These are phyloP conservation scores for Trogon surrucura DNA, from an alignment of 2,113 vertebrate species.

Conservation along the genomic window DNA sequence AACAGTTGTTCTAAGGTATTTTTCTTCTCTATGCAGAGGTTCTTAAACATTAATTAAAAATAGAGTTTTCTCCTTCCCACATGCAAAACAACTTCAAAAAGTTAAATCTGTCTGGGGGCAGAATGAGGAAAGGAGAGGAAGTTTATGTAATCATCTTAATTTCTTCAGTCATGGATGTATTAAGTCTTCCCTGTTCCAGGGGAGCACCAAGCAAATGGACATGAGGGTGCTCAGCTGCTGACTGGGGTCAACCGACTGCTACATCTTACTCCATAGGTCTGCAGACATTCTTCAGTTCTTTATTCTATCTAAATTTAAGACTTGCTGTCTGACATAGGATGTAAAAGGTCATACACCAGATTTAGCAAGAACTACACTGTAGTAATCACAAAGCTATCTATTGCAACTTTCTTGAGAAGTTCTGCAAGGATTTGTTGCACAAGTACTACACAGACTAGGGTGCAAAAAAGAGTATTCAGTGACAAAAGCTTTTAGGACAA, in stretches of 20 bases:
- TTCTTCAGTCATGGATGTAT: background rate
- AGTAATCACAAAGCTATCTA: background rate
- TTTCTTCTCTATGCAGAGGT: background rate
- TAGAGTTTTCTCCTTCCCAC: background rate
- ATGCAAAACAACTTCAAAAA: background rate
- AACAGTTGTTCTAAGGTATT: background rate
- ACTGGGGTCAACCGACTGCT: background rate
- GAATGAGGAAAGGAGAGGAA: background rate
- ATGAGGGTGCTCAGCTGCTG: background rate
- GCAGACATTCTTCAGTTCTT: fast-evolving
- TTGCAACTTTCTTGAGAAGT: background rate
- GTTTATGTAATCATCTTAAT: background rate
- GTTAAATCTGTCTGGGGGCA: background rate
- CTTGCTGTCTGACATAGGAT: background rate
- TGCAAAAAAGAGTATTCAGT: background rate
- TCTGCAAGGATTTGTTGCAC: background rate
- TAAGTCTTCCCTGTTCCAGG: fast-evolving
- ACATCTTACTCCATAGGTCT: background rate
- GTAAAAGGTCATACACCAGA: background rate
- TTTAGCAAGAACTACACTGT: background rate
- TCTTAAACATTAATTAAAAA: background rate
- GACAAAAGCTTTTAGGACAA: background rate
- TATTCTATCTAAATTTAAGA: background rate
- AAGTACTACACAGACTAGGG: background rate
- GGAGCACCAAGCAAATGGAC: background rate